Evolutionary conservation across 2,888 invertebrate species (phyloP).

Genomic region (Notocelia uddmanniana): DNA sequence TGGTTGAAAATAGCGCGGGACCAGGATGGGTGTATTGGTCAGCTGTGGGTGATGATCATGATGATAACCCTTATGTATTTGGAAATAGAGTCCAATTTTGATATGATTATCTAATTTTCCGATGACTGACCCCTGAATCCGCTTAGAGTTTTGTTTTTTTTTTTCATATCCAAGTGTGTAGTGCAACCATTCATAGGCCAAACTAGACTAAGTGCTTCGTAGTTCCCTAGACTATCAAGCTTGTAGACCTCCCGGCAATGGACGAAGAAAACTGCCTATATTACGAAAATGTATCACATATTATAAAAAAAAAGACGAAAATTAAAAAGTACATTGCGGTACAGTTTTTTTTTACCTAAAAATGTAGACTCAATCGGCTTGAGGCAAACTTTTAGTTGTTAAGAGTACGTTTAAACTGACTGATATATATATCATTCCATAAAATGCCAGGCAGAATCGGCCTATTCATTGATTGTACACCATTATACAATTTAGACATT

Average conservation of each 20-base stretch:
- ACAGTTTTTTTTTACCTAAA: conserved; percentile 50
- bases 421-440: conserved; percentile 52
- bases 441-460: conserved; percentile 44
- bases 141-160: conserved; percentile 32
- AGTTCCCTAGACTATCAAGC: conserved; percentile 49
- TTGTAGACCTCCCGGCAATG: conserved; percentile 52
- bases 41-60: no score
- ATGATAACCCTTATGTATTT: not conserved
- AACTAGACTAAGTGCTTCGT: conserved; percentile 65
- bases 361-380: conserved; percentile 45
- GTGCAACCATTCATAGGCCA: conserved; percentile 56
- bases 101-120: no score
- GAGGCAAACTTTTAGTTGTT: conserved; percentile 51
- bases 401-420: conserved; percentile 50
- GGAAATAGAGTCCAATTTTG: no score
- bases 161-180: conserved; percentile 10
- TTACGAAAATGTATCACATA: conserved; percentile 55
- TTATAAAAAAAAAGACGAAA: conserved; percentile 45
- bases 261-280: conserved; percentile 46
- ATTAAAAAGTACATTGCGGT: conserved; percentile 57
- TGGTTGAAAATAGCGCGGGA: no score
- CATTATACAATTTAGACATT: conserved; percentile 31
- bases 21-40: no score
- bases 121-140: not conserved
- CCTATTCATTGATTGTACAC: conserved; percentile 42